Percentiles rank a stretch among this genome's conserved stretches.
phyloP scores from a whole-genome alignment of 2,113 vertebrate species.

The Parus major region DNA sequence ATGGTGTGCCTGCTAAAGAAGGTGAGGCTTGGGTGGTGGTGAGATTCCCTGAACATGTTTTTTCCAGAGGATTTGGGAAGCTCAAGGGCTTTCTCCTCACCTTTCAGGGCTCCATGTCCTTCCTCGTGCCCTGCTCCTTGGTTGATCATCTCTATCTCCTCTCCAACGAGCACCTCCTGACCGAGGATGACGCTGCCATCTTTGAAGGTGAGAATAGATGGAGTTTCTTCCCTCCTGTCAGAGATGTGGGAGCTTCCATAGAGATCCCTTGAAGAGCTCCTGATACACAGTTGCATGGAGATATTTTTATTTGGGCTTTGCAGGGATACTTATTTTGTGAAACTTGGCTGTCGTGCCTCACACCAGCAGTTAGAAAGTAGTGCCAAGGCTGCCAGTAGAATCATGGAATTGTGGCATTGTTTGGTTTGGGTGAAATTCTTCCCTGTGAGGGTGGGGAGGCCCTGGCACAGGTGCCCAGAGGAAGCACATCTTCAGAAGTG shows the following conservation, averaged over 20 bases:
- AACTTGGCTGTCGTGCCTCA: neutral
- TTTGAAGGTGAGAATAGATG: slow-evolving; percentile 78
- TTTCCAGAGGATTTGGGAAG: neutral
- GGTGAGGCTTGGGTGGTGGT: slow-evolving; percentile 64
- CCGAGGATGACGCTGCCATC: slow-evolving; percentile 86
- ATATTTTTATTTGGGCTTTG: neutral
- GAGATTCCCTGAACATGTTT: neutral
- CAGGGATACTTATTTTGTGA: neutral
- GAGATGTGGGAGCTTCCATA: neutral
- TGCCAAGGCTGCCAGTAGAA: neutral
- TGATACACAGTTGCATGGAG: neutral
- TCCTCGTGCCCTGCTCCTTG: slow-evolving; percentile 87
- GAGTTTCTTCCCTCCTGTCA: accelerated
- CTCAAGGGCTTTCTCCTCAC: neutral
- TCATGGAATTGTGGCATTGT: neutral
- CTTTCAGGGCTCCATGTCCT: slow-evolving; percentile 87
- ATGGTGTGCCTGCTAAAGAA: slow-evolving; percentile 92
- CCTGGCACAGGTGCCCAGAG: neutral
- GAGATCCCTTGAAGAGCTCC: neutral
- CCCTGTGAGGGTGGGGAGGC: neutral
- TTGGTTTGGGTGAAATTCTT: neutral
- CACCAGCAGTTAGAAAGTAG: neutral
- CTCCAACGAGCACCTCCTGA: slow-evolving; percentile 82
- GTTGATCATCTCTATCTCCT: slow-evolving; percentile 93
- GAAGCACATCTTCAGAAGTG: neutral